Evolutionary conservation across 2,113 vertebrate species (phyloP).

Genomic region (Ia io): DNA sequence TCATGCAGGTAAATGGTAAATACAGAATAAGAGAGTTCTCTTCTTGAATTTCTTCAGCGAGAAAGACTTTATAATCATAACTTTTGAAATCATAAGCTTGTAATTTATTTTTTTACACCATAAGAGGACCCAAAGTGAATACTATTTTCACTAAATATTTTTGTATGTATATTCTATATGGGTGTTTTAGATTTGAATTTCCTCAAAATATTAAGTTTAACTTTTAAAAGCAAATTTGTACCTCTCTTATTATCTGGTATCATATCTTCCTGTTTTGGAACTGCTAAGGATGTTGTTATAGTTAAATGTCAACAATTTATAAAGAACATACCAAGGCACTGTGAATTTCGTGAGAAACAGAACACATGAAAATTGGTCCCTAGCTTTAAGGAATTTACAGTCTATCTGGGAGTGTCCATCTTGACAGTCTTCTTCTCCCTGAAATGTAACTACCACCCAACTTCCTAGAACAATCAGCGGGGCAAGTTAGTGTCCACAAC

Average conservation of each 20-base stretch:
- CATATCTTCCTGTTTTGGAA: background rate
- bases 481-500: background rate
- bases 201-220: background rate
- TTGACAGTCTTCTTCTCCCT: background rate
- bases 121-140: background rate
- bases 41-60: background rate
- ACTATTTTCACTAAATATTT: background rate
- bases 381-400: background rate
- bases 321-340: background rate
- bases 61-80: background rate
- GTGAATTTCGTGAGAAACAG: background rate
- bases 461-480: background rate
- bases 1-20: background rate
- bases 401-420: background rate
- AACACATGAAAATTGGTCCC: background rate
- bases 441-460: background rate
- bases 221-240: constrained; percentile 6
- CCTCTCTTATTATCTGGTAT: background rate
- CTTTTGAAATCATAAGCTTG: background rate
- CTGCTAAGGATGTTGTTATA: background rate
- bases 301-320: background rate
- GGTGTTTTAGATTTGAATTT: background rate
- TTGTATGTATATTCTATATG: background rate
- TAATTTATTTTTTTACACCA: background rate
- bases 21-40: background rate